A percentile compares a stretch with the other conserved stretches of the same genome.
These are phyloP conservation scores for Tubulanus polymorphus DNA, from an alignment of 2,888 invertebrate species.

Conservation along the genomic window DNA sequence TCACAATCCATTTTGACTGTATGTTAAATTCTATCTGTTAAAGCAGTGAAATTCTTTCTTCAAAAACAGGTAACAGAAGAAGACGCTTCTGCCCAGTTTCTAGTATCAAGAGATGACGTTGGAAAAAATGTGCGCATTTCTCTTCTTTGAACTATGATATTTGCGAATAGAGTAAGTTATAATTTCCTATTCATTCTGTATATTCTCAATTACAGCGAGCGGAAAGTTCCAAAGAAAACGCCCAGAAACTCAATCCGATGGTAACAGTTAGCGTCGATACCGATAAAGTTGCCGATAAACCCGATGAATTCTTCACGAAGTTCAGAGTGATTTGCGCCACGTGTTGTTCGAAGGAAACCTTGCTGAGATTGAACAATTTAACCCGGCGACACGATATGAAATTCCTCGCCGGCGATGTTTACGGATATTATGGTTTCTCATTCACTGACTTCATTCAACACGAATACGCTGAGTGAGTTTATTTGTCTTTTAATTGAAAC, in stretches of 20 bases:
- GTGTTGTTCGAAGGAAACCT: conserved; percentile 67
- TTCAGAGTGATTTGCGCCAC: conserved; percentile 84
- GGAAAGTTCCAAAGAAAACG: conserved; percentile 71
- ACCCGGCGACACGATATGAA: conserved; percentile 65
- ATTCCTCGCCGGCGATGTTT: conserved; percentile 86
- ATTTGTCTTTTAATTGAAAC: too few relatives aligned
- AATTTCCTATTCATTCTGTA: background rate
- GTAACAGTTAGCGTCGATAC: conserved; percentile 67
- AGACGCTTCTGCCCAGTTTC: conserved; percentile 80
- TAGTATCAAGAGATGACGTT: conserved; percentile 68
- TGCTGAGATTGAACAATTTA: conserved; percentile 69
- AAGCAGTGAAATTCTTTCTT: conserved; percentile 1
- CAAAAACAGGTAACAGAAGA: conserved; percentile 58
- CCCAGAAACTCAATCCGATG: conserved; percentile 87
- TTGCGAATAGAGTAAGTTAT: background rate
- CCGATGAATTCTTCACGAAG: conserved; percentile 65
- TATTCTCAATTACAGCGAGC: conserved; percentile 64
- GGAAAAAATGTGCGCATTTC: conserved; percentile 68
- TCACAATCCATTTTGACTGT: background rate
- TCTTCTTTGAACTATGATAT: background rate
- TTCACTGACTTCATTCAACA: conserved; percentile 81
- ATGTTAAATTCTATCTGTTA: background rate
- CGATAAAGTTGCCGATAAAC: conserved; percentile 64
- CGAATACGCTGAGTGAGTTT: conserved; percentile 71
- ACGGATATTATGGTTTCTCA: conserved; percentile 88